A percentile compares a stretch with the other conserved stretches of the same genome.
phyloP scores from a whole-genome alignment of 2,113 vertebrate genomes.

The Motacilla tschutschensis region DNA sequence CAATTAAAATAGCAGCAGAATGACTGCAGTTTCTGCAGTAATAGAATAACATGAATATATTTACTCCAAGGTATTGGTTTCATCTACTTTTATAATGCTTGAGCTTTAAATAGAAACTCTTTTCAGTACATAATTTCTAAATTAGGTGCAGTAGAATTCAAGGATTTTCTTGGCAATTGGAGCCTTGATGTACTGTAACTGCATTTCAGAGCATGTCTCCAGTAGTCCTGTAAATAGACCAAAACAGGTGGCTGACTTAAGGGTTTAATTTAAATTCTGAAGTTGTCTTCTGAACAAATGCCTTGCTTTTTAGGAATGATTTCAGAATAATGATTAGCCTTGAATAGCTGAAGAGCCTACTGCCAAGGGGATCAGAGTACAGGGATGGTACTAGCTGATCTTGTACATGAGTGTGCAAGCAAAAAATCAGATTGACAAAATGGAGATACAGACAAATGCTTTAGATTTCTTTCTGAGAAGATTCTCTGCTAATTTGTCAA shows the following conservation, averaged over 20 bases:
- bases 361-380: background rate
- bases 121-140: constrained; percentile 35
- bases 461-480: background rate
- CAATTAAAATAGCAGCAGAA: background rate
- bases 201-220: constrained; percentile 25
- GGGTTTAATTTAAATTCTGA: constrained; percentile 42
- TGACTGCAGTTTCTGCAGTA: background rate
- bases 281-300: constrained; percentile 42
- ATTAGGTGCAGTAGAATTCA: constrained; percentile 30
- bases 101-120: constrained; percentile 12
- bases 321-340: constrained; percentile 35
- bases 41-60: background rate
- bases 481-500: constrained; percentile 2
- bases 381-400: background rate
- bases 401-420: background rate
- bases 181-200: constrained; percentile 15
- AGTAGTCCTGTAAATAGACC: constrained; percentile 48
- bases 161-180: constrained; percentile 41
- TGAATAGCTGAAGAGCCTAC: background rate
- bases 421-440: background rate
- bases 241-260: constrained; percentile 42
- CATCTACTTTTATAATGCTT: background rate
- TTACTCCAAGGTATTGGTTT: constrained; percentile 16
- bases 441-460: background rate
- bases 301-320: constrained; percentile 38